Percentiles rank a stretch among this genome's conserved stretches.
phyloP scores from a whole-genome alignment of 2,797 vertebrate genomes.

The Sebastes trivittatus region DNA sequence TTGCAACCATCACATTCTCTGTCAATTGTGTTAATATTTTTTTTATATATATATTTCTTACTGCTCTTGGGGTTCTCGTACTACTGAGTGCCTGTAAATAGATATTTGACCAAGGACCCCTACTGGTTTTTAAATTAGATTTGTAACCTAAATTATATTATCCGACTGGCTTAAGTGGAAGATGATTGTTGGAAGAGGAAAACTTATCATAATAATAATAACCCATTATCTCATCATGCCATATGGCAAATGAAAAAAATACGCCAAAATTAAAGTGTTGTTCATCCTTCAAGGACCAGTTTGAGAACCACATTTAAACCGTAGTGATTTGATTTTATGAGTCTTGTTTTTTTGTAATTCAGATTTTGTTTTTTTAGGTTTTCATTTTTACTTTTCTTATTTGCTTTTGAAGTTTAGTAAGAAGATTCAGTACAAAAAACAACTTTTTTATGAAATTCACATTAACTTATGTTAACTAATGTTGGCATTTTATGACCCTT shows the following conservation, averaged over 20 bases:
- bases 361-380: slow-evolving; percentile 29
- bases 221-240: not conserved
- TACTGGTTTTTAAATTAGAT: slow-evolving; percentile 34
- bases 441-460: slow-evolving; percentile 63
- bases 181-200: not conserved
- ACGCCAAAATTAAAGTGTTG: not conserved
- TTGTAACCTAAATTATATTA: slow-evolving; percentile 9
- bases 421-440: slow-evolving; percentile 12
- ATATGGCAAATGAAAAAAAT: slow-evolving; percentile 28
- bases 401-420: slow-evolving; percentile 41
- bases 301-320: slow-evolving; percentile 35
- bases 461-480: slow-evolving; percentile 65
- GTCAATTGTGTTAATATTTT: slow-evolving; percentile 56
- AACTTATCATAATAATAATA: not conserved
- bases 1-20: slow-evolving; percentile 56
- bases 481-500: slow-evolving; percentile 67
- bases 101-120: slow-evolving; percentile 14
- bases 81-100: slow-evolving; percentile 21
- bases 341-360: slow-evolving; percentile 33
- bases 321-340: slow-evolving; percentile 53
- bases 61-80: slow-evolving; percentile 26
- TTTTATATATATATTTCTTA: slow-evolving; percentile 33
- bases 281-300: slow-evolving; percentile 13
- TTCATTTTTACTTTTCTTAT: slow-evolving; percentile 25
- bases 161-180: slow-evolving; percentile 8